phyloP scores from a whole-genome alignment of 2,797 vertebrate species.

The Lagodon rhomboides region DNA sequence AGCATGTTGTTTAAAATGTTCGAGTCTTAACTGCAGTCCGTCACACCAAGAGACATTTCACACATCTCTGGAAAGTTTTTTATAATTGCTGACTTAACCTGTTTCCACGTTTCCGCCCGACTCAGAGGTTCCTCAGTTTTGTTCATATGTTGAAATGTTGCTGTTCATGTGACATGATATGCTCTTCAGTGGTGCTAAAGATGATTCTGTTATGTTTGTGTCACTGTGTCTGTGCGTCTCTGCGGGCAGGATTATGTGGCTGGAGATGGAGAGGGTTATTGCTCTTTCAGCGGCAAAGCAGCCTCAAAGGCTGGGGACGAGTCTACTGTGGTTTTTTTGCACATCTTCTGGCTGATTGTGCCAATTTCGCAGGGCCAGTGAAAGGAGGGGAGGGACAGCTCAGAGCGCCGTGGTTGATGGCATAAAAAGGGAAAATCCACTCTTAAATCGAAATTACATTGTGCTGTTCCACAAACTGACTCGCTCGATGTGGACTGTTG shows the following conservation, averaged over 20 bases:
- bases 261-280: slow-evolving; percentile 62
- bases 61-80: slow-evolving; percentile 55
- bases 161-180: slow-evolving; percentile 65
- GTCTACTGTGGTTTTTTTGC: slow-evolving; percentile 56
- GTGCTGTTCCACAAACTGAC: neutral
- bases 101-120: slow-evolving; percentile 45
- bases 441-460: slow-evolving; percentile 36
- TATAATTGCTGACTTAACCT: slow-evolving; percentile 47
- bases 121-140: slow-evolving; percentile 46
- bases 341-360: slow-evolving; percentile 72
- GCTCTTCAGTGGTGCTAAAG: slow-evolving; percentile 83
- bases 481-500: too few relatives aligned
- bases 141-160: slow-evolving; percentile 63
- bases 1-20: slow-evolving; percentile 49
- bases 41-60: slow-evolving; percentile 49
- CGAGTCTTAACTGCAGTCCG: slow-evolving; percentile 45
- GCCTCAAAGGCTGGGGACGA: slow-evolving; percentile 44
- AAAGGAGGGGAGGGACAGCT: slow-evolving; percentile 56
- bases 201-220: slow-evolving; percentile 71
- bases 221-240: slow-evolving; percentile 64
- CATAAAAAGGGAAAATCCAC: slow-evolving; percentile 60
- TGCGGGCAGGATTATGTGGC: slow-evolving; percentile 67
- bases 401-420: slow-evolving; percentile 43
- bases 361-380: slow-evolving; percentile 58
- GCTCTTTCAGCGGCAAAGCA: slow-evolving; percentile 70